Evolutionary conservation across 2,113 vertebrate genomes (phyloP), one percentile per base, ranked within the genome.

Genomic region (Pardalotus punctatus): DNA sequence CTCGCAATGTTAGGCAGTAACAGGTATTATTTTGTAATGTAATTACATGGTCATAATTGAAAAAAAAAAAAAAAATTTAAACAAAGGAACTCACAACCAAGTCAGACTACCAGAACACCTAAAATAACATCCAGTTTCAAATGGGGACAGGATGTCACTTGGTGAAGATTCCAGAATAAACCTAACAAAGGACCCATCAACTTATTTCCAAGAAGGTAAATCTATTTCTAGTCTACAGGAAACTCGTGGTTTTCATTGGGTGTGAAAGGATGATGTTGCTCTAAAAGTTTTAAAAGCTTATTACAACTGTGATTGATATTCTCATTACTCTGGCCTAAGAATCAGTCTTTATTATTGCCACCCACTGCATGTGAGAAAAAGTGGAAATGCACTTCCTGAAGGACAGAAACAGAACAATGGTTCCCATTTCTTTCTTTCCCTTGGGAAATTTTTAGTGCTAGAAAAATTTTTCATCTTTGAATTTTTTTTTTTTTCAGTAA

Each of bases 381-480:
- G 11, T 29, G 2, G 11, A 92, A 31, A 71, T 1, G 1, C n/a
- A 60, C 12, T 64, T 81, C 51, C 47, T 27, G 42, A 94, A 71
- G 38, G 76, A 43, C 18, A 64, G 42, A 12, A 82, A 4, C 14
- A 81, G 21, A 93, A 86, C 23, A 81, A 62, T 40, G 6, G 11
- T 23, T 20, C 21, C 11, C 1, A 38, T 81, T 93, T 71, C 22
- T 81, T 33, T 82, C 5, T 2, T 81, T 45, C 43, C 18, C 13
- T 11, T 84, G 57, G 48, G 73, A 94, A 95, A 67, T 81, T 78
- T 89, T 81, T 71, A 87, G 20, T 57, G 43, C 31, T 31, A 79
- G 36, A 23, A 87, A 19, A 54, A 81, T 93, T 88, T 8, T 14
- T 89, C 56, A 62, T 61, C 27, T 72, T 29, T 80, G 43, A 61